Conservation (phyloP, 1,140 invertebrate genomes). For the Nasonia vitripennis region DNA sequence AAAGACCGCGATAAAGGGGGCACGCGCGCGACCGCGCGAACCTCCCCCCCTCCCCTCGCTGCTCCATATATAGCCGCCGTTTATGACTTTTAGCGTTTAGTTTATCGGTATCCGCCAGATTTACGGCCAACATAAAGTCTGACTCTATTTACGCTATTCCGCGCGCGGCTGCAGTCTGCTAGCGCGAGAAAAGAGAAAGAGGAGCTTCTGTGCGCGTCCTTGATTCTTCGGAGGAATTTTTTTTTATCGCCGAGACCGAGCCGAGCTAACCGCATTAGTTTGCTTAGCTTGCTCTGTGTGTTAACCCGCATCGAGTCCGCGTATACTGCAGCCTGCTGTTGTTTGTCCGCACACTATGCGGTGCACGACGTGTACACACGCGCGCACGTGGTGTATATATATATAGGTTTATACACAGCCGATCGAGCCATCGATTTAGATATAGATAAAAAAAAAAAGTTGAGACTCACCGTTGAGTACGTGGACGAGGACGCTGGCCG, state of each 20-base stretch:
- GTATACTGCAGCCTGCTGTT: background rate
- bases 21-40: too few relatives aligned
- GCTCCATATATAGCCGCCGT: slow-evolving; percentile 18
- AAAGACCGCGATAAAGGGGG: slow-evolving; percentile 20
- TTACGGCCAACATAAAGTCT: slow-evolving; percentile 57
- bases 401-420: too few relatives aligned
- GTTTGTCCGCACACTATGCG: too few relatives aligned
- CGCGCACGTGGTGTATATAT: too few relatives aligned
- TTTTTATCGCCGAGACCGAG: background rate
- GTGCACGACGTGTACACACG: too few relatives aligned
- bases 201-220: background rate
- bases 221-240: background rate
- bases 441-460: background rate
- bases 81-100: slow-evolving; percentile 60
- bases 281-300: background rate
- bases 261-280: background rate
- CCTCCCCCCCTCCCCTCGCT: background rate
- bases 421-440: too few relatives aligned
- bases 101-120: slow-evolving; percentile 60
- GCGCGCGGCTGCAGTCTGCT: background rate
- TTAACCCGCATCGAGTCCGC: background rate
- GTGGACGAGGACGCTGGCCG: slow-evolving; percentile 78
- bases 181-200: background rate
- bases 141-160: slow-evolving; percentile 47
- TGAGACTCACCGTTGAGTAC: slow-evolving; percentile 78